Evolutionary conservation across 35 echinoderm and acorn worm species (phyloP).

Genomic region (Stichopus chloronotus): DNA sequence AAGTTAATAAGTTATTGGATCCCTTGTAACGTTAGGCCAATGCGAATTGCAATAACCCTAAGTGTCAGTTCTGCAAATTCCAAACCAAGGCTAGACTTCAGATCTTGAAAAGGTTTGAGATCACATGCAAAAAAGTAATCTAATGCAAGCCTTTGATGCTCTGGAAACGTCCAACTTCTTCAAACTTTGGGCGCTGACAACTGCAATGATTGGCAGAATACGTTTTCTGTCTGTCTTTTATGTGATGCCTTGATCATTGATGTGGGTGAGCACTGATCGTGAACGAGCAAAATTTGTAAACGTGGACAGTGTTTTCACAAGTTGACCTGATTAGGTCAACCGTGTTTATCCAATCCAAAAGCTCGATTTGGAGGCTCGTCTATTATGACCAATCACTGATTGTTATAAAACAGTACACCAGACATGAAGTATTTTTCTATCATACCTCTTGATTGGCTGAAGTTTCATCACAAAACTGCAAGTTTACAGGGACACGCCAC

Average conservation of each 20-base stretch:
- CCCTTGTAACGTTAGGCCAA: background rate
- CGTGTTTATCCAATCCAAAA: slow-evolving; percentile 54
- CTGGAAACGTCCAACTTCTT: background rate
- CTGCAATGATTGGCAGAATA: background rate
- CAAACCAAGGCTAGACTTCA: background rate
- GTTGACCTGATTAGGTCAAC: slow-evolving; percentile 49
- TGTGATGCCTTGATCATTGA: background rate
- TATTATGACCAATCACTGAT: slow-evolving; percentile 43
- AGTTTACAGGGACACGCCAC: slow-evolving; percentile 42
- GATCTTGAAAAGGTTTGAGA: background rate
- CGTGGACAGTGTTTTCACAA: slow-evolving; percentile 42
- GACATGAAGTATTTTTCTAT: background rate
- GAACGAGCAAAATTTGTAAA: slow-evolving; percentile 33
- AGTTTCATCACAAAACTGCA: background rate
- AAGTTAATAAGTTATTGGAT: background rate
- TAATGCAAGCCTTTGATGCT: background rate
- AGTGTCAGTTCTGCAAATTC: background rate
- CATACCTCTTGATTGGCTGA: slow-evolving; percentile 42
- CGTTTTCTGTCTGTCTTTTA: background rate
- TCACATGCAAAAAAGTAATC: background rate
- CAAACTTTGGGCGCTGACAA: background rate
- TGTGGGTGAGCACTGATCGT: background rate
- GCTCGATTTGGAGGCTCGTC: slow-evolving; percentile 58
- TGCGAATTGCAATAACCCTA: background rate
- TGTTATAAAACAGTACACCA: background rate